Percentiles rank a stretch among this genome's conserved stretches.
These are phyloP conservation scores for Drosophila lini DNA, from an alignment of 1,140 invertebrate genomes.

Conservation along the genomic window DNA sequence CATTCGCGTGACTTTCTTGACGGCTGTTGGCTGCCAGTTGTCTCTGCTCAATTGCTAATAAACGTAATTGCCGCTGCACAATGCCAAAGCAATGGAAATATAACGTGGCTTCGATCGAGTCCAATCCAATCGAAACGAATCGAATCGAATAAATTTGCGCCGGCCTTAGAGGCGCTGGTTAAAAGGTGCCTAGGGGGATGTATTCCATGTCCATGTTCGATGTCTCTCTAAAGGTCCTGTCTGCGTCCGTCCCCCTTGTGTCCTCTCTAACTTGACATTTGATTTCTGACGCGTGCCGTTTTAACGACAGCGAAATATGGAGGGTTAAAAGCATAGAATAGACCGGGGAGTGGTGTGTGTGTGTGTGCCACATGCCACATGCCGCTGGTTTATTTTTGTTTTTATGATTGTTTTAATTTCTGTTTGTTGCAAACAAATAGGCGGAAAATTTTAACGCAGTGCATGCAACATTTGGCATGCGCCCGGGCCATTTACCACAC, in stretches of 20 bases:
- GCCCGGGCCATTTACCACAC: slow-evolving; percentile 11
- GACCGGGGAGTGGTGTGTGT: background rate
- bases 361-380: slow-evolving; percentile 60
- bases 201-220: background rate
- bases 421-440: slow-evolving; percentile 81
- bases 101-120: background rate
- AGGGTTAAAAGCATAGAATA: background rate
- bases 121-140: slow-evolving; percentile 17
- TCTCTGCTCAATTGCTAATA: slow-evolving; percentile 29
- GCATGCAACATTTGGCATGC: slow-evolving; percentile 61
- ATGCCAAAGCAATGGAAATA: slow-evolving; percentile 21
- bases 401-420: slow-evolving; percentile 78
- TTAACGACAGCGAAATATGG: slow-evolving; percentile 52
- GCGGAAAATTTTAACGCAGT: slow-evolving; percentile 65
- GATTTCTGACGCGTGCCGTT: slow-evolving; percentile 77
- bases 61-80: slow-evolving; percentile 52
- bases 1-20: slow-evolving; percentile 14
- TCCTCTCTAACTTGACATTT: slow-evolving; percentile 57
- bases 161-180: slow-evolving; percentile 14
- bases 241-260: background rate
- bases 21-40: slow-evolving; percentile 5
- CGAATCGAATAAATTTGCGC: slow-evolving; percentile 54
- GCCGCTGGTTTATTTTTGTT: slow-evolving; percentile 62
- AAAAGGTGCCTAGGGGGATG: slow-evolving; percentile 53
- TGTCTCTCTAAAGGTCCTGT: background rate